These are phyloP conservation scores for Azemiops feae DNA, from an alignment of 2,113 vertebrate genomes.

Conservation along the genomic window DNA sequence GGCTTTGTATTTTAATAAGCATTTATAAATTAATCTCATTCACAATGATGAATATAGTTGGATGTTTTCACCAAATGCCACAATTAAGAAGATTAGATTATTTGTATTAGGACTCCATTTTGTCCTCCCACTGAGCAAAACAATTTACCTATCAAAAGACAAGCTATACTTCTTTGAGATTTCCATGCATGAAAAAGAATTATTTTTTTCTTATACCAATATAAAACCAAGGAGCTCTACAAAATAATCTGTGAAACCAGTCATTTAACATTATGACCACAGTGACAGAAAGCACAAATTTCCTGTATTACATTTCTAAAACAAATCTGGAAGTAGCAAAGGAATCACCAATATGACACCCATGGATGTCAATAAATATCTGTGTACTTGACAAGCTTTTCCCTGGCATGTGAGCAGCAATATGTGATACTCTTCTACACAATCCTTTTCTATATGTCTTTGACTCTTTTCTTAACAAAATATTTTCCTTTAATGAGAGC, in stretches of 20 bases:
- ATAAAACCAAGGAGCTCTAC: not conserved
- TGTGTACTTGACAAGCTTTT: not conserved
- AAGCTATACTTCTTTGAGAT: not conserved
- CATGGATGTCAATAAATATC: not conserved
- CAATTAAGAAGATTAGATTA: not conserved
- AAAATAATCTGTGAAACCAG: not conserved
- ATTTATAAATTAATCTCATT: not conserved
- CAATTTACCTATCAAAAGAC: not conserved
- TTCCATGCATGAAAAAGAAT: not conserved
- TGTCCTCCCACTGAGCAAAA: not conserved
- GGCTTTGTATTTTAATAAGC: not conserved
- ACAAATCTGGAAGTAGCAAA: not conserved
- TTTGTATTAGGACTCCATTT: not conserved
- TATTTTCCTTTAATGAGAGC: not conserved
- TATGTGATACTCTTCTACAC: not conserved
- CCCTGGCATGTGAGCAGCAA: not conserved
- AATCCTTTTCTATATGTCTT: not conserved
- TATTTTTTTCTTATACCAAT: not conserved
- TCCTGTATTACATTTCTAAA: not conserved
- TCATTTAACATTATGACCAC: not conserved
- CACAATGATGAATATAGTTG: not conserved
- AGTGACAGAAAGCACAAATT: not conserved
- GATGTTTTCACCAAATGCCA: not conserved
- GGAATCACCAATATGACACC: not conserved
- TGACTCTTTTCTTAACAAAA: not conserved